Percentiles rank a stretch among this genome's conserved stretches.
Evolutionary conservation across 2,797 vertebrate genomes (phyloP).

Genomic region (Masticophis lateralis): DNA sequence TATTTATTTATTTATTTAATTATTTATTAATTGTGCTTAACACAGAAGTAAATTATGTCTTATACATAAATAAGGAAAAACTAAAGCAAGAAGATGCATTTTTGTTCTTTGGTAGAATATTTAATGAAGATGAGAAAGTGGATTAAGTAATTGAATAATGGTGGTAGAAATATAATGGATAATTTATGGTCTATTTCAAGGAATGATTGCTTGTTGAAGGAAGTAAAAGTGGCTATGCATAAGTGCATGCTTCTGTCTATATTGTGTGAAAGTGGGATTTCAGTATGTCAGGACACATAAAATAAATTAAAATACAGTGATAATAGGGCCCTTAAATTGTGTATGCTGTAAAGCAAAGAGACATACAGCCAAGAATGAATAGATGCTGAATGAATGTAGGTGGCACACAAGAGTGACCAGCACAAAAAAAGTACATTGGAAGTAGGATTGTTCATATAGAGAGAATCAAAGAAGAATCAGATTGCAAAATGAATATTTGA

Average conservation of each 20-base stretch:
- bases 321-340: neutral
- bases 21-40: neutral
- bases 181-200: neutral
- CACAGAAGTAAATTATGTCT: neutral
- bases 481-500: neutral
- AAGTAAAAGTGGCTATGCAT: neutral
- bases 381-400: neutral
- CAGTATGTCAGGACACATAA: neutral
- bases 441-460: neutral
- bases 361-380: neutral
- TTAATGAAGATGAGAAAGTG: neutral
- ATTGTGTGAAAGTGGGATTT: neutral
- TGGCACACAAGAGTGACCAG: neutral
- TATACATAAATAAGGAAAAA: neutral
- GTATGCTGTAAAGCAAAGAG: neutral
- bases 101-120: neutral
- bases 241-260: neutral
- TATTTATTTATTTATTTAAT: no score
- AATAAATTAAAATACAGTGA: neutral
- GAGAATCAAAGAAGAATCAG: neutral
- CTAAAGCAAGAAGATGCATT: neutral
- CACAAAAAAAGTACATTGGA: neutral
- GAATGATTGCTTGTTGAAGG: neutral
- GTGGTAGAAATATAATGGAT: neutral
- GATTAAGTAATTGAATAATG: neutral